These are phyloP conservation scores for Tupiocoris notatus DNA, from an alignment of 2,888 invertebrate genomes.

Conservation along the genomic window DNA sequence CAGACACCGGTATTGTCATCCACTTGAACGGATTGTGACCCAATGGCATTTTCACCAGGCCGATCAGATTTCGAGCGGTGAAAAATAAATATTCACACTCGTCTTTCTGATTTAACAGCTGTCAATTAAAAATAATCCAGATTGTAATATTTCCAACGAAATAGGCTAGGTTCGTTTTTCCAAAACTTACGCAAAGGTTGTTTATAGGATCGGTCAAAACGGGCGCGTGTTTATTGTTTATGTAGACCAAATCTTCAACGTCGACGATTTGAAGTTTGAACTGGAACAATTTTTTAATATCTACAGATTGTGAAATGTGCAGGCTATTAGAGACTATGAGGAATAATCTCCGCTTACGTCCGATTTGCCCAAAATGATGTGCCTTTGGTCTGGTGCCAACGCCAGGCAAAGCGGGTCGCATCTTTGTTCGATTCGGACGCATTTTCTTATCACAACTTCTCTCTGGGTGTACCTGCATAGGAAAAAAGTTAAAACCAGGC, in stretches of 20 bases:
- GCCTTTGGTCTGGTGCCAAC: background rate
- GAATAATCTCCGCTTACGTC: conserved; percentile 11
- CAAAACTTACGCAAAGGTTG: conserved; percentile 20
- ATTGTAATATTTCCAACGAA: no score
- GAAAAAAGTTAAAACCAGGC: background rate
- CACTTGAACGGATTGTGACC: conserved; percentile 44
- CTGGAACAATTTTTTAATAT: conserved; percentile 8
- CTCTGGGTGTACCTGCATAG: background rate
- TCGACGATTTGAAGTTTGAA: conserved; percentile 34
- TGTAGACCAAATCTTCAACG: conserved; percentile 26
- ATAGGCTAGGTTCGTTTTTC: no score
- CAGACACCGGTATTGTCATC: conserved; percentile 34
- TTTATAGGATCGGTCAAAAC: conserved; percentile 21
- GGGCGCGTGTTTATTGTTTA: conserved; percentile 23
- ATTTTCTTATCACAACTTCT: conserved; percentile 23
- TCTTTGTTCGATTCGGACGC: conserved; percentile 38
- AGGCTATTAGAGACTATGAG: no score
- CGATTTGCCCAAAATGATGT: conserved; percentile 34
- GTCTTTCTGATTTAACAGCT: conserved; percentile 7
- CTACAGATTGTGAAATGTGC: no score
- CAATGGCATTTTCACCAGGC: conserved; percentile 43
- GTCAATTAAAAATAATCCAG: background rate
- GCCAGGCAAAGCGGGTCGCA: conserved; percentile 31
- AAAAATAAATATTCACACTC: conserved; percentile 39
- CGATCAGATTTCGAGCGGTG: conserved; percentile 39